phyloP scores from a whole-genome alignment of 2,888 invertebrate species.

The Entomobrya proxima region DNA sequence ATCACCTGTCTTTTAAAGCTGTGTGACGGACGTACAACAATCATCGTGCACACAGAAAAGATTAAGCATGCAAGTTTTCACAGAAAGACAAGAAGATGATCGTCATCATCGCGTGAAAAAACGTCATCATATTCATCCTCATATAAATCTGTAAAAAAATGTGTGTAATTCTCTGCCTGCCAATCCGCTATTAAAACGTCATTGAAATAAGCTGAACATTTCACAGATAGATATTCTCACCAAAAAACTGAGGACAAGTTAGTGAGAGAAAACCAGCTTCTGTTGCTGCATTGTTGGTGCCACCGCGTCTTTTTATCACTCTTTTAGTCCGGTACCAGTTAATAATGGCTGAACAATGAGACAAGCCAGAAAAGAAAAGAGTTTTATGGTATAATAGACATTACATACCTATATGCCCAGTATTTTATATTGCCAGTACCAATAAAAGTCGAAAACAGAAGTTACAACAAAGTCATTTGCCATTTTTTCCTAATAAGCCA shows the following conservation, averaged over 20 bases:
- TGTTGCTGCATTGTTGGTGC: neutral
- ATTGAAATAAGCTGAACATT: constrained; percentile 53
- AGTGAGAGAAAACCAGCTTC: constrained; percentile 49
- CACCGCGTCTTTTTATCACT: constrained; percentile 6
- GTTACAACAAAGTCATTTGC: constrained; percentile 45
- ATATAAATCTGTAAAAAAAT: constrained; percentile 10
- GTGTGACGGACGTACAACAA: constrained; percentile 48
- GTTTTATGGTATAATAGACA: neutral
- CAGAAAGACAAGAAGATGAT: constrained; percentile 41
- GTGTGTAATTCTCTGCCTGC: constrained; percentile 58
- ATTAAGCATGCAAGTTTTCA: constrained; percentile 21
- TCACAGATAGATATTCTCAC: neutral
- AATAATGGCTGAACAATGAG: neutral
- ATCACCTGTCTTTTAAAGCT: constrained; percentile 49
- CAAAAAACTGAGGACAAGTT: neutral
- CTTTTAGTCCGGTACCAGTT: constrained; percentile 42
- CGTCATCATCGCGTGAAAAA: constrained; percentile 19
- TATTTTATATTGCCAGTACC: neutral
- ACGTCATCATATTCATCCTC: neutral
- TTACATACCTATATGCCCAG: neutral
- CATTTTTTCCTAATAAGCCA: constrained; percentile 18
- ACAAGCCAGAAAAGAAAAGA: neutral
- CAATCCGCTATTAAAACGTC: constrained; percentile 55
- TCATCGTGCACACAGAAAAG: constrained; percentile 24
- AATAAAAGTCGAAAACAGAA: constrained; percentile 22